phyloP scores from a whole-genome alignment of 2,888 invertebrate genomes.

The Cryptus viduatorius region DNA sequence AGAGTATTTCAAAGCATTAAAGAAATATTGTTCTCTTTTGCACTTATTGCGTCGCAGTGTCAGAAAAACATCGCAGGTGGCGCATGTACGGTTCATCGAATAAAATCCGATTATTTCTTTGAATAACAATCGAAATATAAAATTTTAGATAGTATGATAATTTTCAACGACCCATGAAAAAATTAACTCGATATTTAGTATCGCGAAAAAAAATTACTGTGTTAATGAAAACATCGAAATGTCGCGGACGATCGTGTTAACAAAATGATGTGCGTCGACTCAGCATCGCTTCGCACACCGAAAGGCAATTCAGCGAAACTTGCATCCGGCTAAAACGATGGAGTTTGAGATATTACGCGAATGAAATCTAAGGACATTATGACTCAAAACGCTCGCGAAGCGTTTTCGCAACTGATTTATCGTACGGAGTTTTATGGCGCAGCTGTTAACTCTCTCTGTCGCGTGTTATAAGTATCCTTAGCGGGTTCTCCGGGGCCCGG shows the following conservation, averaged over 20 bases:
- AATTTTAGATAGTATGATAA: background rate
- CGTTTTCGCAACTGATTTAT: conserved; percentile 53
- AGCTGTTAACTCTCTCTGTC: conserved; percentile 54
- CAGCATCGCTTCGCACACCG: background rate
- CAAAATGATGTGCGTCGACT: conserved; percentile 35
- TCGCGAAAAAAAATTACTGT: background rate
- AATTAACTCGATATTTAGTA: background rate
- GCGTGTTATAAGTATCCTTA: conserved; percentile 51
- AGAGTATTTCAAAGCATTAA: background rate
- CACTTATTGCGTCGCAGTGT: conserved; percentile 7
- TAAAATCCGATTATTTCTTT: background rate
- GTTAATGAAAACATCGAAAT: background rate
- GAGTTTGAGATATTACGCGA: conserved; percentile 38
- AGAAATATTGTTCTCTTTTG: conserved; percentile 5
- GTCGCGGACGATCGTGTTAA: conserved; percentile 13
- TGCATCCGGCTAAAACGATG: conserved; percentile 37
- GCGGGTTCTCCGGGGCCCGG: conserved; percentile 11
- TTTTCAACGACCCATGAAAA: background rate
- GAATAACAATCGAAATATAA: background rate
- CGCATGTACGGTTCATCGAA: background rate
- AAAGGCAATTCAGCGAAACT: conserved; percentile 27
- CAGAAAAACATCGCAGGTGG: background rate
- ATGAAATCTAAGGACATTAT: conserved; percentile 51
- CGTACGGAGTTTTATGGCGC: conserved; percentile 58
- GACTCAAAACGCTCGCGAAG: conserved; percentile 55